Evolutionary conservation across 2,797 vertebrate species (phyloP), one percentile per base, ranked within the genome.

Genomic region (Channa striata): DNA sequence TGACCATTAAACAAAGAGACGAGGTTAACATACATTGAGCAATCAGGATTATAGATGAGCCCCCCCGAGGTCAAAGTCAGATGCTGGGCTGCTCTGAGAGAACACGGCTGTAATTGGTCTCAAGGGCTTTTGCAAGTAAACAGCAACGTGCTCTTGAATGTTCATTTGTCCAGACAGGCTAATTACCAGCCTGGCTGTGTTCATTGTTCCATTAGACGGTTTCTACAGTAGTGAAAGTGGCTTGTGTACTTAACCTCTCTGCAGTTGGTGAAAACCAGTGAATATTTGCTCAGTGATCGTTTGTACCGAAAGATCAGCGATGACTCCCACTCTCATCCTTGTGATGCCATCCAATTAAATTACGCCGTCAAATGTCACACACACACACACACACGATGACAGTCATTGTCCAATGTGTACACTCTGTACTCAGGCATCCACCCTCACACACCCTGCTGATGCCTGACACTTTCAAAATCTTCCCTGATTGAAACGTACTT

Each of bases 41-140:
- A 69, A 64, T 69, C 23, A 61, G 36, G 75, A 84, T 72, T 81
- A 86, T 72, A 80, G 72, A 82, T 74, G 81, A 81, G 63, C 54
- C 77, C 87, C n/a, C 87, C 68, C 8, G 88, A 81, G 83, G 87
- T 77, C 43, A 72, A 73, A 84, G 81, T 80, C 74, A 79, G 73
- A 64, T 59, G 70, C 54, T 59, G 69, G 80, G 83, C 82, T 80
- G 70, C 74, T 78, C 73, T 60, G 76, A 70, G 84, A 76, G 74
- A 83, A 53, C 69, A 68, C 56, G 39, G 70, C 52, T 78, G 66
- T 94, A 94, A 93, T 94, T 93, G 84, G 89, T 81, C 91, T 91
- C 90, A 0, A 46, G 88, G 87, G 91, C 47, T 72, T 78, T 88
- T 59, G 48, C 52, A 77, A 78, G 68, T 84, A 87, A 92, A 92